Base-by-base conservation (phyloP, 1,140 invertebrate species). In the Leptinotarsa undecemlineata region DNA sequence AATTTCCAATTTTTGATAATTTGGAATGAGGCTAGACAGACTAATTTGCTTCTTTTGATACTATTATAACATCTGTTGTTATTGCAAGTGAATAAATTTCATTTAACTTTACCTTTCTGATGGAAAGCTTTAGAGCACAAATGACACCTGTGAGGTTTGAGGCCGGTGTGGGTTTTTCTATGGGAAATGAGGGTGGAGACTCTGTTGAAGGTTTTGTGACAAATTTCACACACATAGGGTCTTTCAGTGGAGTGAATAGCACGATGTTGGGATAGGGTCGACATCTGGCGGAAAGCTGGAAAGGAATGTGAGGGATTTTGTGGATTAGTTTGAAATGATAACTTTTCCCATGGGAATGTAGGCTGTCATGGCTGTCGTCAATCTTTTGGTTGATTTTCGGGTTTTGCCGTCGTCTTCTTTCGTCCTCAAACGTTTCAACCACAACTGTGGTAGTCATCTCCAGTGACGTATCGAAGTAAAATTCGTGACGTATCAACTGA, bases 161-260 rank as follows among this genome's bases (percentile, higher is more conserved):
- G 86, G 64, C 90, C 89, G 4, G 90, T 91, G 81, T 93, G 92
- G 13, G 91, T 92, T 86, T 92, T 93, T 70, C 91, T 88, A 78
- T 93, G 92, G 2, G 91, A 92, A 81, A 93, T 93, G 74, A 93
- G 84, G 2, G 92, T 93, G 4, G 92, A 92, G 14, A 92, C 91
- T 70, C 92, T 88, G 82, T 92, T 93, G 83, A 93, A 93, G 14
- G 91, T 92, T 84, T 93, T 93, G 79, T 90, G 89, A 84, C 92
- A 93, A 47, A 92, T 88, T 82, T 91, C 91, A 79, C 92, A 93
- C 57, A 91, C 86, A 81, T 92, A 92, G 13, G 92, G 92, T 42
- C 91, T 85, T 57, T 89, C 91, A 51, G 90, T 88, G 21, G 91
- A 92, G 80, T 93, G 91, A 81, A 92, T 93, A n/a, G 91, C 91